Conservation (phyloP, 2,888 invertebrate genomes). For the Resseliella maxima region DNA sequence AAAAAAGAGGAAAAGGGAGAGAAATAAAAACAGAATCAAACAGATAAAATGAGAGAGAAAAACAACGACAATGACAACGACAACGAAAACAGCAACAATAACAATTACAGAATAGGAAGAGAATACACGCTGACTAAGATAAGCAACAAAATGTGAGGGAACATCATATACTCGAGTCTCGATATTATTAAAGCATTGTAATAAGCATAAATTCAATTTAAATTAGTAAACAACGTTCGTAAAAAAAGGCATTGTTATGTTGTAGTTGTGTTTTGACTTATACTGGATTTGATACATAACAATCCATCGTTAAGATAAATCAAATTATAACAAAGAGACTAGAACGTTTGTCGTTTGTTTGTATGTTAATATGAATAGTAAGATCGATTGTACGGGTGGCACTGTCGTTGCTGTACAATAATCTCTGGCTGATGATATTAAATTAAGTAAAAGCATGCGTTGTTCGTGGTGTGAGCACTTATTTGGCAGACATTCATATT, state of each 20-base stretch:
- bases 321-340: constrained; percentile 20
- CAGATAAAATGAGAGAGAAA: background rate
- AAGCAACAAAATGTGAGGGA: constrained; percentile 3
- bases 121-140: background rate
- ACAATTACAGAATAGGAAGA: constrained; percentile 1
- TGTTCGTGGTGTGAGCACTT: background rate
- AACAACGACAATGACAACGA: background rate
- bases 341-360: background rate
- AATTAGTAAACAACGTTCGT: constrained; percentile 18
- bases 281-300: background rate
- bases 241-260: constrained; percentile 15
- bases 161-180: background rate
- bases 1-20: background rate
- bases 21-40: no score
- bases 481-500: background rate
- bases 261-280: constrained; percentile 19
- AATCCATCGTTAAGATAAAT: constrained; percentile 14
- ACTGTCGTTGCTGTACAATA: background rate
- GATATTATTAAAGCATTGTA: background rate
- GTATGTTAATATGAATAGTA: background rate
- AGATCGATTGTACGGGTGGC: constrained; percentile 11
- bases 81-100: background rate
- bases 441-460: background rate
- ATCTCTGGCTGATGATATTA: background rate
- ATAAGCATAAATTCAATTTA: constrained; percentile 46